These are phyloP conservation scores for Indicator indicator DNA, from an alignment of 2,113 vertebrate genomes.

Conservation along the genomic window DNA sequence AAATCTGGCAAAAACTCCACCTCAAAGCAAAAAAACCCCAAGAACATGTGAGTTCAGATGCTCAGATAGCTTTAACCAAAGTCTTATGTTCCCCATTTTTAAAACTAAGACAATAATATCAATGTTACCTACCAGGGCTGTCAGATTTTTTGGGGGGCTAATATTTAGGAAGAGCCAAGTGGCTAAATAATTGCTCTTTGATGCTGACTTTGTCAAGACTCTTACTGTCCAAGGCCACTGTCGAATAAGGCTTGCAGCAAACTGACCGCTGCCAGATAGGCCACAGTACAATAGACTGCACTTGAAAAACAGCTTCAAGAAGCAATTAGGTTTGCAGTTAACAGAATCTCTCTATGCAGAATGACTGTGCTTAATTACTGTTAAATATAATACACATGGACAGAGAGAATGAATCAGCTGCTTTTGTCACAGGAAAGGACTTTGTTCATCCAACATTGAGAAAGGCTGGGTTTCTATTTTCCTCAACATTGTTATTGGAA, in stretches of 20 bases:
- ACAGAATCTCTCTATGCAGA: background rate
- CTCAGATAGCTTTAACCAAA: background rate
- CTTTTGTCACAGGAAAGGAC: background rate
- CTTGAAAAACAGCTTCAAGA: background rate
- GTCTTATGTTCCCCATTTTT: background rate
- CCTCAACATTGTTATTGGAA: background rate
- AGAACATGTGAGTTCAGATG: background rate
- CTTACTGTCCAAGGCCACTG: background rate
- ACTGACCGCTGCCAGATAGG: background rate
- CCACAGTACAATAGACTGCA: background rate
- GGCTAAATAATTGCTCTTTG: background rate
- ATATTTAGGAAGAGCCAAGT: background rate
- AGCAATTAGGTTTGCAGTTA: background rate
- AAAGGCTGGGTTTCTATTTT: background rate
- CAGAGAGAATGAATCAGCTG: background rate
- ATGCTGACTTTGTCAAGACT: background rate
- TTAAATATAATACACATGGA: background rate
- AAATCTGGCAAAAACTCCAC: background rate
- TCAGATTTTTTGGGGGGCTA: background rate
- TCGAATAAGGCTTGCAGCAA: background rate
- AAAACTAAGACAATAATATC: background rate
- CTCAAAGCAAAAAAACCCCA: background rate
- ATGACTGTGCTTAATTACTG: background rate
- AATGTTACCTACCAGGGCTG: background rate
- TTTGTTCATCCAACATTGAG: background rate